phyloP scores from a whole-genome alignment of 2,888 invertebrate genomes.

The Alentia gelatinosa region DNA sequence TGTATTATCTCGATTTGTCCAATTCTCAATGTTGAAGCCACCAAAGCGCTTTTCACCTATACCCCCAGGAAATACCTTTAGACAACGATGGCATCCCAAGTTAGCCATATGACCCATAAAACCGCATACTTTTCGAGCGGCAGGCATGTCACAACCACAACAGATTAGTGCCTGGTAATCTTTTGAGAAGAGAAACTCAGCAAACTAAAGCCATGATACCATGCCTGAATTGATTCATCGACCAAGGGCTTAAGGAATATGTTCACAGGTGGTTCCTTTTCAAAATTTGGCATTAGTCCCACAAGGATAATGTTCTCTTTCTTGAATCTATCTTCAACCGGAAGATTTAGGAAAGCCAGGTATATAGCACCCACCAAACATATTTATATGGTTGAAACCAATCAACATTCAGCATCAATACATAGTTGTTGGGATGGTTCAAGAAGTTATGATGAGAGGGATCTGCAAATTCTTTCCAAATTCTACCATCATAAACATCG shows the following conservation, averaged over 20 bases:
- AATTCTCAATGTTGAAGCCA: not conserved
- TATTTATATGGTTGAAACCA: slow-evolving; percentile 32
- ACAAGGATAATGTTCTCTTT: not conserved
- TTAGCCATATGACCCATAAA: not conserved
- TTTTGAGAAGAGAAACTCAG: not conserved
- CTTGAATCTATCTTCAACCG: not conserved
- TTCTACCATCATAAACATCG: not conserved
- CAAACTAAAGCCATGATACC: not conserved
- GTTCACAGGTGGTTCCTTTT: not conserved
- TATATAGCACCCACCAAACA: not conserved
- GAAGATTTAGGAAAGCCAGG: not conserved
- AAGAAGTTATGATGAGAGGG: not conserved
- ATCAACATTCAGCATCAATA: not conserved
- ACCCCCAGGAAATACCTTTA: not conserved
- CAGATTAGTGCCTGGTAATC: not conserved
- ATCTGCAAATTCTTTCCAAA: slow-evolving; percentile 10
- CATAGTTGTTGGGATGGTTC: not conserved
- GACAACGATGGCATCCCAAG: not conserved
- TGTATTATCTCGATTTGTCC: not conserved
- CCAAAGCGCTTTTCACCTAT: not conserved
- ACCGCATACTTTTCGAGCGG: not conserved
- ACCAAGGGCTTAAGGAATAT: not conserved
- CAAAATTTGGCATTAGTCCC: not conserved
- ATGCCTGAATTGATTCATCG: not conserved
- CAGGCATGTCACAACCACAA: slow-evolving; percentile 7